A percentile compares a stretch with the other conserved stretches of the same genome.
Evolutionary conservation across 2,113 vertebrate species (phyloP).

Genomic region (Onychostoma macrolepis): DNA sequence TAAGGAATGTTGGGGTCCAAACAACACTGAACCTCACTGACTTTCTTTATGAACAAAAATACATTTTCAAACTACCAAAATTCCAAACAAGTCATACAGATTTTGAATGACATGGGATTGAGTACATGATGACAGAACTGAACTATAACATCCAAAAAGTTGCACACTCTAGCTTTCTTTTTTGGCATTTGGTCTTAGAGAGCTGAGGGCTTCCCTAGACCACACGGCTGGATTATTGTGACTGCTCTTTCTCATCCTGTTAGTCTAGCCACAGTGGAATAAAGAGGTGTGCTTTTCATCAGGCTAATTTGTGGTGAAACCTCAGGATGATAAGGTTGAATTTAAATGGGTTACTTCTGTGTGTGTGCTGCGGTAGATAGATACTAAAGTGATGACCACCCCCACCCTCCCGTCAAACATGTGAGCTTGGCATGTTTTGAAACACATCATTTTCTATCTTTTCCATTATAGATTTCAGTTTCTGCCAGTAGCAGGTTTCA

Average conservation of each 20-base stretch:
- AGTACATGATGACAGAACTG: not conserved
- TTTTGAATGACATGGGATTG: not conserved
- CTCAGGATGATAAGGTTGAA: conserved; percentile 23
- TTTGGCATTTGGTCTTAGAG: not conserved
- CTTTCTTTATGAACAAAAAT: not conserved
- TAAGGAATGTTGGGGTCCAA: not conserved
- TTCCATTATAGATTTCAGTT: not conserved
- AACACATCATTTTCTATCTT: not conserved
- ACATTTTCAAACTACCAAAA: not conserved
- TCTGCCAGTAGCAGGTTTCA: not conserved
- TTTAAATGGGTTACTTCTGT: conserved; percentile 19
- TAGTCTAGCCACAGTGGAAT: conserved; percentile 27
- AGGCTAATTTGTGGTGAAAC: conserved; percentile 35
- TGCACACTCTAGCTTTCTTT: not conserved
- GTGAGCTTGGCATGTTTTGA: not conserved
- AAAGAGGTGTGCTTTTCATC: conserved; percentile 52
- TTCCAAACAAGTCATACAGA: not conserved
- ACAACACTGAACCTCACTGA: not conserved
- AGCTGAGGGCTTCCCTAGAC: conserved; percentile 23
- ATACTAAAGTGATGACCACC: not conserved
- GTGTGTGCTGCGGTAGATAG: conserved; percentile 24
- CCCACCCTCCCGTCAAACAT: too few species aligned
- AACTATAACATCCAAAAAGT: not conserved
- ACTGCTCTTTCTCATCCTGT: conserved; percentile 31
- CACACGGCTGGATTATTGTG: not conserved